Evolutionary conservation across 2,888 invertebrate genomes (phyloP), one percentile per base, ranked within the genome.

Genomic region (Fragum fragum): DNA sequence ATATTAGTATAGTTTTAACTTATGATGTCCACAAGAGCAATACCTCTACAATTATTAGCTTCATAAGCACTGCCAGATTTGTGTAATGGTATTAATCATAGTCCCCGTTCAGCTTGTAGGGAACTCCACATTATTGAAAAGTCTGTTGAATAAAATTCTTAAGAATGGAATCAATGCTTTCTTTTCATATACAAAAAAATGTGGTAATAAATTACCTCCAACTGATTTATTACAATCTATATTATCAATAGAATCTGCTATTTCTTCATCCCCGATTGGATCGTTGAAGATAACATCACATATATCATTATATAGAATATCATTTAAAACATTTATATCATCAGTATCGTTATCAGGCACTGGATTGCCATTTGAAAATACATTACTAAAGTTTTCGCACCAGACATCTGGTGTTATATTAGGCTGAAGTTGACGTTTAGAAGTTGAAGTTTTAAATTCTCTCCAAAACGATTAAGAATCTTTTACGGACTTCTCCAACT

Each of bases 1-100:
- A 52, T 52, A 21, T 3, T 52, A 7, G 14, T 7, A 52, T 52
- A 52, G 3, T 7, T 3, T 52, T 52, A 7, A 52, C 52, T 52
- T n/a, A 52, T 5, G 2, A 52, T 21, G 2, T 52, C 52, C n/a
- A 79, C 29, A 23, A 79, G 61, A n/a, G 66, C 28, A 39, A 72
- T 77, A 18, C 77, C 77, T 23, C 77, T 61, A 53, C 66, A 77
- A 53, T 77, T 72, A 14, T 26, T 66, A 16, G 53, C 32, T 14
- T 72, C 52, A 18, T 53, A 29, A 28, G 29, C 18, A 61, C 23
- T 28, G 36, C 72, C 72, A 23, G 72, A 72, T 26, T 77, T 77
- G 21, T 73, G 72, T 32, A 77, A n/a, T 3, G 77, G 77, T 18
- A 72, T 21, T 52, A 77, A 63, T 53, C 72, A n/a, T n/a, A 6